Conservation (phyloP, 37 sponge, comb jelly and placozoan genomes). For the Dysidea cf. avara region DNA sequence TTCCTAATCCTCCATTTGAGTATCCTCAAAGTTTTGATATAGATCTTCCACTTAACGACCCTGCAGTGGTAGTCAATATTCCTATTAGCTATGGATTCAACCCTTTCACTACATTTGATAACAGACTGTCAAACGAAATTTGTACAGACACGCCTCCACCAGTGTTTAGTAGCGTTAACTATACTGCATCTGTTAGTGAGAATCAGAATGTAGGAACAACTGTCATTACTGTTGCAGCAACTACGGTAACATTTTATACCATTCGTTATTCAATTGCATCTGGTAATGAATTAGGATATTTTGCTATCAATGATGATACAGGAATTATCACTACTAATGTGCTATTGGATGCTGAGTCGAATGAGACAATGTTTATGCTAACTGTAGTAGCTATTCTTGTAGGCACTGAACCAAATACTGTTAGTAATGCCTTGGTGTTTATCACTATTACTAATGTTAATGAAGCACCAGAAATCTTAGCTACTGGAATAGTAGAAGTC, state of each 20-base stretch:
- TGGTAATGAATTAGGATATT: too few species aligned
- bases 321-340: too few species aligned
- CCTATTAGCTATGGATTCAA: constrained; percentile 54
- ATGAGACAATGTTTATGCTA: too few species aligned
- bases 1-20: constrained; percentile 46
- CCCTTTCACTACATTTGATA: constrained; percentile 44
- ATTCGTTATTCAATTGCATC: too few species aligned
- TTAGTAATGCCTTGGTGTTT: constrained; percentile 34
- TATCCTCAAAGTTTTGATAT: constrained; percentile 34
- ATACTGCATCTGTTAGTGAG: constrained; percentile 16
- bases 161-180: constrained; percentile 4
- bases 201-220: constrained; percentile 20
- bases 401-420: constrained; percentile 59
- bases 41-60: constrained; percentile 1
- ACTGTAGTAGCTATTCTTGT: constrained; percentile 6
- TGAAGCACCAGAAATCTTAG: background rate
- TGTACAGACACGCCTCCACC: constrained; percentile 42
- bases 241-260: too few species aligned
- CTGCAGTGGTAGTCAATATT: constrained; percentile 7
- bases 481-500: constrained; percentile 6
- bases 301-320: too few species aligned
- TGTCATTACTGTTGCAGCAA: constrained; percentile 28
- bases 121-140: constrained; percentile 17
- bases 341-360: too few species aligned
- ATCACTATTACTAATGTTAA: background rate